Evolutionary conservation across 2,888 invertebrate species (phyloP), one percentile per base, ranked within the genome.

Genomic region (Cantharis flavilabris): DNA sequence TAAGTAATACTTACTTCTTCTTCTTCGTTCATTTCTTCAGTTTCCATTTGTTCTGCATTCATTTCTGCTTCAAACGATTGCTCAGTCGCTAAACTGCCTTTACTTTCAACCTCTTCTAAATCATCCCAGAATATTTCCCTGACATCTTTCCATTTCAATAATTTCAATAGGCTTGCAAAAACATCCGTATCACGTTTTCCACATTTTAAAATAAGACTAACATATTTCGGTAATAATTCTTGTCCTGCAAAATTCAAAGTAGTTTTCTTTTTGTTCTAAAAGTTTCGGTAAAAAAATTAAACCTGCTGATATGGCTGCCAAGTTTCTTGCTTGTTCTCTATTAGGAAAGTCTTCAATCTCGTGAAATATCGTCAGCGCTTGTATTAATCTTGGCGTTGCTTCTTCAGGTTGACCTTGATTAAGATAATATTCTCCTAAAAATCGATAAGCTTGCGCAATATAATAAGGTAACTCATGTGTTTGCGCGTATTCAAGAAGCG

Each of bases 341-440:
- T 86, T 84, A 0, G 76, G 76, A 18, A 81, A 69, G 67, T 82
- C 80, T 9, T 83, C 79, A 11, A 82, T 75, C 65, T 84, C 81
- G 62, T 83, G 80, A 76, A 88, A 86, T 30, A 86, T 81, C 18
- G 84, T 76, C n/a, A 88, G 72, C 3, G 88, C 85, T 70, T 84
- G 82, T 26, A 82, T 83, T 7, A 88, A 78, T 18, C 85, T 77
- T 7, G 85, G 83, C 7, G 86, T 86, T 0, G 88, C 87, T 49
- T 82, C 81, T 16, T 78, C 73, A 0, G 86, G 82, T 16, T 83
- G 78, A 10, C 86, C 85, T 72, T 84, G 83, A 70, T 84, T 85
- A 20, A 88, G 79, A 79, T 86, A 85, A 79, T 86, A 86, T 76
- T 88, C 87, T 2, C 88, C 88, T 63, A 88, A 81, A 79, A 84